Evolutionary conservation across 1,140 invertebrate genomes (phyloP).

Genomic region (Bombus confusus): DNA sequence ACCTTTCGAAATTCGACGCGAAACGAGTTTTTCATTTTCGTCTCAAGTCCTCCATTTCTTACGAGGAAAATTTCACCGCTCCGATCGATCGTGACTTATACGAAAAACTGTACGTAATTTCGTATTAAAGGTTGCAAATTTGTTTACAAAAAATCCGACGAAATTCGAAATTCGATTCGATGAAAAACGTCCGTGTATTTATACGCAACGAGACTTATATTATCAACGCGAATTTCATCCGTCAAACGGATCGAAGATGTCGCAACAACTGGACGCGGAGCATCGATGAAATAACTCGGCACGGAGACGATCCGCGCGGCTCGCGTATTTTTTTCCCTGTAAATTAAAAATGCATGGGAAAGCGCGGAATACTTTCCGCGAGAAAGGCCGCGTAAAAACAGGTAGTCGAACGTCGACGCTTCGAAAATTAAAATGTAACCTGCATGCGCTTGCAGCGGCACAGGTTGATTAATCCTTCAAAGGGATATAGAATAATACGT

Average conservation of each 20-base stretch:
- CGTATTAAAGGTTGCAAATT: too few relatives aligned
- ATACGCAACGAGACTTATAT: not conserved
- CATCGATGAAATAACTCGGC: slow-evolving; percentile 7
- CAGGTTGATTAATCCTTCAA: slow-evolving; percentile 16
- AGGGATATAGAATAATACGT: slow-evolving; percentile 10
- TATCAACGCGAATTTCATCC: not conserved
- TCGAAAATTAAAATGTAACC: slow-evolving; percentile 46
- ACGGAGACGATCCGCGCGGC: not conserved
- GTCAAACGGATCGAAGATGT: slow-evolving; percentile 1
- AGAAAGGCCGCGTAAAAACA: too few relatives aligned
- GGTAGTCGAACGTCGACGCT: not conserved
- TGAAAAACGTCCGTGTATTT: too few relatives aligned
- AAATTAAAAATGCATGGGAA: slow-evolving; percentile 43
- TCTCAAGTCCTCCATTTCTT: too few relatives aligned
- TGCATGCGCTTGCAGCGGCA: not conserved
- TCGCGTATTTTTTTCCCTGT: slow-evolving; percentile 1
- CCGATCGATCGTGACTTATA: too few relatives aligned
- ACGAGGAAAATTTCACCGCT: too few relatives aligned
- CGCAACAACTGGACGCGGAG: too few relatives aligned
- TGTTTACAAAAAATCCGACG: too few relatives aligned
- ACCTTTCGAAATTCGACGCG: too few relatives aligned
- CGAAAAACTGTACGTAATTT: too few relatives aligned
- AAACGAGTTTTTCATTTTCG: too few relatives aligned
- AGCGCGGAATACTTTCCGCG: slow-evolving; percentile 31
- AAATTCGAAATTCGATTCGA: too few relatives aligned